Percentiles rank a stretch among this genome's conserved stretches.
These are phyloP conservation scores for Alethe castanea DNA, from an alignment of 2,113 vertebrate species.

Conservation along the genomic window DNA sequence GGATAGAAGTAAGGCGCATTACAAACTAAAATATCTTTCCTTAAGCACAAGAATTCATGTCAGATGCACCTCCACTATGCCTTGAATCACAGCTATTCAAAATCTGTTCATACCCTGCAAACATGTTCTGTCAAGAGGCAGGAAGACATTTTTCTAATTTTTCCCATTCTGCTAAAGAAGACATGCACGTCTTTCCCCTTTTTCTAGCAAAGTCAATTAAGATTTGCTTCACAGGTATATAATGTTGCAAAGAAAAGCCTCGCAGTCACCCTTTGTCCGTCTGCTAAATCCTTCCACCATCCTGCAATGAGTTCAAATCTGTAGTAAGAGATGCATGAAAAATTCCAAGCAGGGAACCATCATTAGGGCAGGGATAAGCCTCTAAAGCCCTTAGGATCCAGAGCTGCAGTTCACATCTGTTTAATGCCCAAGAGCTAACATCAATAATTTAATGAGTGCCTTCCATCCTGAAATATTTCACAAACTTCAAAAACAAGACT, in stretches of 20 bases:
- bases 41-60: not conserved
- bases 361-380: not conserved
- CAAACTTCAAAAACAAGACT: constrained; percentile 19
- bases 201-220: not conserved
- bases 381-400: not conserved
- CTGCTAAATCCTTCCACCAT: not conserved
- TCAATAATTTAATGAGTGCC: not conserved
- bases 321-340: not conserved
- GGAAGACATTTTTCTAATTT: not conserved
- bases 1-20: not conserved
- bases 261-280: not conserved
- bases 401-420: not conserved
- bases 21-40: not conserved
- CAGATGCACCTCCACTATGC: not conserved
- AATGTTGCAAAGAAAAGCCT: not conserved
- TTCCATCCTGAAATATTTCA: constrained; percentile 34
- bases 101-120: not conserved
- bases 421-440: not conserved
- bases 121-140: not conserved
- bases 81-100: not conserved
- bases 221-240: not conserved
- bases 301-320: not conserved
- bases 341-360: not conserved
- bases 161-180: not conserved
- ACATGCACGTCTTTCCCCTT: not conserved